A percentile compares a stretch with the other conserved stretches of the same genome.
These are phyloP conservation scores for Bombus ignitus DNA, from an alignment of 1,140 invertebrate species.

Conservation along the genomic window DNA sequence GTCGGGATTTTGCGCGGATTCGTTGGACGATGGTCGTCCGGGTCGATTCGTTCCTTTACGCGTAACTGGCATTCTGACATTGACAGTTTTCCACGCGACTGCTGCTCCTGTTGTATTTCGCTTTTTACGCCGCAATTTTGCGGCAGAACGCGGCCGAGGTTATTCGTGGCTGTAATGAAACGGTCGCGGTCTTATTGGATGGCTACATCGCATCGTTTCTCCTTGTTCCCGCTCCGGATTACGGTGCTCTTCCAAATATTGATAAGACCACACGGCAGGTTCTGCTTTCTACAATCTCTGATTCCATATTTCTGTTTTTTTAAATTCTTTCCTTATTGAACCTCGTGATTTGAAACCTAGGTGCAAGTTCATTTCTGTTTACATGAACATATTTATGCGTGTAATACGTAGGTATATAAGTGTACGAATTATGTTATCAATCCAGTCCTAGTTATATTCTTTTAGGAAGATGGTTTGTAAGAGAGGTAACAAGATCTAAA, in stretches of 20 bases:
- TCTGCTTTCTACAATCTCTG: no score
- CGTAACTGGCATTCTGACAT: not conserved
- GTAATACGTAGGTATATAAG: no score
- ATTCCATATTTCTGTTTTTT: not conserved
- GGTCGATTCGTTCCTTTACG: not conserved
- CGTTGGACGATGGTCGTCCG: not conserved
- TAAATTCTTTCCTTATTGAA: not conserved
- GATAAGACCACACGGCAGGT: not conserved
- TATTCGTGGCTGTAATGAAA: not conserved
- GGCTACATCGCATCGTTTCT: not conserved
- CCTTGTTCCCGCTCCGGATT: not conserved
- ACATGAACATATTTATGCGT: no score
- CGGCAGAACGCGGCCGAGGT: not conserved
- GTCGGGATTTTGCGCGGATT: not conserved
- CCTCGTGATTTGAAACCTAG: not conserved
- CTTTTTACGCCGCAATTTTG: constrained; percentile 6
- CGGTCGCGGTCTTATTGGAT: not conserved
- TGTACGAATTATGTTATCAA: no score
- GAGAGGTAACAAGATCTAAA: no score
- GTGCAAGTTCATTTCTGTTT: not conserved
- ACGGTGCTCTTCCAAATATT: not conserved
- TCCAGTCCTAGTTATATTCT: no score
- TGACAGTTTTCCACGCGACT: not conserved
- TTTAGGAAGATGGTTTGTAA: no score
- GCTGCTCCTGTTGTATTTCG: not conserved